Evolutionary conservation across 2,888 invertebrate species (phyloP), one percentile per base, ranked within the genome.

Genomic region (Noctua comes): DNA sequence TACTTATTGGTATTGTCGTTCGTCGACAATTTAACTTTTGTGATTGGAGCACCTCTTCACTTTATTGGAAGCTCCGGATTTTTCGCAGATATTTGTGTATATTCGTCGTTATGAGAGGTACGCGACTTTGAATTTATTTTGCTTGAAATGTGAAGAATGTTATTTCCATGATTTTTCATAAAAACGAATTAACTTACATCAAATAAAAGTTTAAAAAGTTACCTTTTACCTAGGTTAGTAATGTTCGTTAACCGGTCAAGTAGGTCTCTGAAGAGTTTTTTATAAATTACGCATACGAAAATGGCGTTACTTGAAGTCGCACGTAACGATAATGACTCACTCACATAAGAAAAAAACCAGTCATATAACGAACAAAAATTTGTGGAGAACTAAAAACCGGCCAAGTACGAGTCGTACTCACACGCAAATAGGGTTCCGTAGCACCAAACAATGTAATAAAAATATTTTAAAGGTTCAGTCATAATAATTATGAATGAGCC

Each of bases 1-100:
- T 46, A 77, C 66, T 75, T 86, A 84, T 83, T 79, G 82, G 36
- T 66, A 54, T 79, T 73, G 85, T 76, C 78, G 68, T 57, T 59
- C 24, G 79, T 76, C 62, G 77, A 73, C 88, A 83, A 85, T 85
- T 80, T 82, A 80, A 83, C 86, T 85, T 88, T 81, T 85, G 73
- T 80, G 75, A 83, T 87, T 83, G 81, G 65, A 83, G 78, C 65
- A 79, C 75, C 77, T 73, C 76, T 81, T 66, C 40, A 68, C 68
- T 76, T 77, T 71, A 80, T 84, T 80, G 75, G 65, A 77, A 74
- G 54, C 73, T 66, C 43, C 43, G 16, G n/a, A 68, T 75, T 72
- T 83, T 46, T 73, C 51, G 54, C 54, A 48, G 18, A 68, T 48
- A 75, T 73, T 85, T 57, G 13, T 27, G 40, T 65, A 40, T 72